Conservation (phyloP, 1,140 invertebrate species). For the Protaetia brevitarsis region DNA sequence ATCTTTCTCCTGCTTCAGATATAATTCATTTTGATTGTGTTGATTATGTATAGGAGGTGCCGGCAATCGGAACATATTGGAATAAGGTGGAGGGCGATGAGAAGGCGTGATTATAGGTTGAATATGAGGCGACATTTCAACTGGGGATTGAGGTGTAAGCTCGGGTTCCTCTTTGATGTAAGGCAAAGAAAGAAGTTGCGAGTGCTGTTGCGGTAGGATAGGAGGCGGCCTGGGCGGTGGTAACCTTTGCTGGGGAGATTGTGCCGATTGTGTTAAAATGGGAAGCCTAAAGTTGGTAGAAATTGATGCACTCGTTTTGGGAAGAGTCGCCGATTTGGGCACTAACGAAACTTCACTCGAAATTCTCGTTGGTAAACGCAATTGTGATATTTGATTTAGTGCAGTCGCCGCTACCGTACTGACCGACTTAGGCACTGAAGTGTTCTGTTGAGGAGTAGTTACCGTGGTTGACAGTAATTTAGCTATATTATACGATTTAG, state of each 20-base stretch:
- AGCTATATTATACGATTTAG: slow-evolving; percentile 2
- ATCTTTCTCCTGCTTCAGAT: neutral
- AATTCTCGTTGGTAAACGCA: neutral
- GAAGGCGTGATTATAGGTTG: neutral
- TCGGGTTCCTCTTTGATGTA: neutral
- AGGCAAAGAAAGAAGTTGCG: neutral
- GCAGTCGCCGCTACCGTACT: neutral
- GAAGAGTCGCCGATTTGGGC: neutral
- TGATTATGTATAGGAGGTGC: neutral
- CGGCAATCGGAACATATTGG: neutral
- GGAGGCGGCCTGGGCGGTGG: neutral
- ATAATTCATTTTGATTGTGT: neutral
- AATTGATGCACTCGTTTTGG: neutral
- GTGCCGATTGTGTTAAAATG: neutral
- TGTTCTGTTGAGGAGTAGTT: slow-evolving; percentile 5
- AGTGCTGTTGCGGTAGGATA: neutral
- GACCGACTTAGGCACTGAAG: slow-evolving; percentile 6
- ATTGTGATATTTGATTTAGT: no score
- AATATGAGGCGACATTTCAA: neutral
- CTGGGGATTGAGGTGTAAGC: neutral
- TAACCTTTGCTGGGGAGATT: neutral
- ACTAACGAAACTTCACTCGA: slow-evolving; percentile 2
- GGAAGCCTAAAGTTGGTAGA: neutral
- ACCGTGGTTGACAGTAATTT: neutral
- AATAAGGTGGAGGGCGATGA: neutral